These are phyloP conservation scores for Micropoecilia bifurca DNA, from an alignment of 2,797 vertebrate genomes.

Conservation along the genomic window DNA sequence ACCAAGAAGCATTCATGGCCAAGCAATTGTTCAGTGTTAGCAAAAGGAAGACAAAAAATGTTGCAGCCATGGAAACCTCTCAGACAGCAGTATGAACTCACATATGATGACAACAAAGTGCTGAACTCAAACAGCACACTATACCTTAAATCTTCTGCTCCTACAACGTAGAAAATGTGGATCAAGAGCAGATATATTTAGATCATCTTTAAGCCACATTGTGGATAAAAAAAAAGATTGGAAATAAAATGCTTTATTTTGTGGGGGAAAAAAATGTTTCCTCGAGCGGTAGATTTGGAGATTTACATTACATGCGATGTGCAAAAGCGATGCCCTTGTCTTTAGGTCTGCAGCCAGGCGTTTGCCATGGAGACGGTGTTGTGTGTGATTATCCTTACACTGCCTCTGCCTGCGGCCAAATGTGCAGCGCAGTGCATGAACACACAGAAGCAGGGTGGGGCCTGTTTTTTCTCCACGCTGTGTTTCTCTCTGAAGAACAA, in stretches of 20 bases:
- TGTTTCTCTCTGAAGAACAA: slow-evolving; percentile 41
- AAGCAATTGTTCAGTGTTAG: slow-evolving; percentile 20
- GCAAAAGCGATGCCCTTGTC: slow-evolving; percentile 20
- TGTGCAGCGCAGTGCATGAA: slow-evolving; percentile 22
- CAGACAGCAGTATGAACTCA: slow-evolving; percentile 13
- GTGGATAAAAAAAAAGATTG: background rate
- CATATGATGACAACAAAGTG: slow-evolving; percentile 10
- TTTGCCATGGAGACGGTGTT: slow-evolving; percentile 68
- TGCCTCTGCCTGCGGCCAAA: slow-evolving; percentile 51
- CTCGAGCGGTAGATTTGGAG: background rate
- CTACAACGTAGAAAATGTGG: background rate
- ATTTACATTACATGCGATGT: background rate
- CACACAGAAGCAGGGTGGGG: slow-evolving; percentile 42
- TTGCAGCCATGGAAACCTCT: slow-evolving; percentile 53
- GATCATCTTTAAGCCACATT: background rate
- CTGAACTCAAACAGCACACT: slow-evolving; percentile 10
- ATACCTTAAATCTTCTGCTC: background rate
- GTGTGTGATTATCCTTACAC: slow-evolving; percentile 46
- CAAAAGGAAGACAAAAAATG: slow-evolving; percentile 13
- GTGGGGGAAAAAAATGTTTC: background rate
- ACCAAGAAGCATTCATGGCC: background rate
- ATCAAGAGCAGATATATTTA: background rate
- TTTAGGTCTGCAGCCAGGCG: slow-evolving; percentile 27
- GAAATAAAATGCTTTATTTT: background rate
- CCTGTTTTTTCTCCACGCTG: slow-evolving; percentile 19